phyloP scores from a whole-genome alignment of 2,113 vertebrate genomes.

The Microcebus jonahi region DNA sequence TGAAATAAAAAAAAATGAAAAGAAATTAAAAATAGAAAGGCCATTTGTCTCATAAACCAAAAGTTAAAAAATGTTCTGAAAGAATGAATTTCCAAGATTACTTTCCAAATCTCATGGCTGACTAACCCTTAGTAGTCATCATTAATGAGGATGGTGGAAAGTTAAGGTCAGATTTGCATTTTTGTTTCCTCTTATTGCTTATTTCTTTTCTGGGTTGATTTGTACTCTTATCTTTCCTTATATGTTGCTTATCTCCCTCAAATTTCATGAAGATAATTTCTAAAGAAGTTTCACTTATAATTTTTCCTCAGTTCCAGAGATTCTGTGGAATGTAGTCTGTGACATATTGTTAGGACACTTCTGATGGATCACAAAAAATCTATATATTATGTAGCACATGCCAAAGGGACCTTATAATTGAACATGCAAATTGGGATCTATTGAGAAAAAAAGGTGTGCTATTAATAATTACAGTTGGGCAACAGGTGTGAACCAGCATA shows the following conservation, averaged over 20 bases:
- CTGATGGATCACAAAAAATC: not conserved
- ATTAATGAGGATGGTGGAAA: not conserved
- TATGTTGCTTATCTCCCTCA: not conserved
- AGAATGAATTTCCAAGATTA: slow-evolving; percentile 16
- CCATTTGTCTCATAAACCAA: slow-evolving; percentile 23
- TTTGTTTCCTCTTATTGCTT: not conserved
- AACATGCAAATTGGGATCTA: not conserved
- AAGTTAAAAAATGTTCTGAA: not conserved
- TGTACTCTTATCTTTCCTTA: slow-evolving; percentile 1
- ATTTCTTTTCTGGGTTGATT: slow-evolving; percentile 8
- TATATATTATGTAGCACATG: not conserved
- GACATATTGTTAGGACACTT: not conserved
- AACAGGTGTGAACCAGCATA: not conserved
- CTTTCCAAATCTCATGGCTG: slow-evolving; percentile 35
- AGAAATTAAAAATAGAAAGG: not conserved
- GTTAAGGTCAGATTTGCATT: not conserved
- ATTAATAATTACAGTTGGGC: not conserved
- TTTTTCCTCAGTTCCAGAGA: not conserved
- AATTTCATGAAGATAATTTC: slow-evolving; percentile 16
- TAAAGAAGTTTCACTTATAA: slow-evolving; percentile 35
- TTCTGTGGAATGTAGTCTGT: not conserved
- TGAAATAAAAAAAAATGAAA: too few relatives aligned
- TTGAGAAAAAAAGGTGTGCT: not conserved
- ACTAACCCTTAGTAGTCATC: not conserved
- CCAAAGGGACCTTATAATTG: not conserved